Conservation (phyloP, 2,797 vertebrate genomes). For the Cygnus olor region DNA sequence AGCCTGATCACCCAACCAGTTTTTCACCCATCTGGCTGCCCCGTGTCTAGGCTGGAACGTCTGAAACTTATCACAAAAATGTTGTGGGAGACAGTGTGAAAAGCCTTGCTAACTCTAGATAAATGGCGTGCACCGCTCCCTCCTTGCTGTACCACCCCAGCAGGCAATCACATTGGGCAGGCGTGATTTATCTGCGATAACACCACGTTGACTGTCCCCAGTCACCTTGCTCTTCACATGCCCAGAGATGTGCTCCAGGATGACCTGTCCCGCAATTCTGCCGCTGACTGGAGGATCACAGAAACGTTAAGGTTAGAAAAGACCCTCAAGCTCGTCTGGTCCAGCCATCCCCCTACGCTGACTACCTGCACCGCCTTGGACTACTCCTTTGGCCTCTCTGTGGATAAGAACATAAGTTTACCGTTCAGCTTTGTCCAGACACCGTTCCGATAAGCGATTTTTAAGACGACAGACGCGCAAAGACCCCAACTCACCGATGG, state of each 20-base stretch:
- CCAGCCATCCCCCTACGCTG: too few relatives aligned
- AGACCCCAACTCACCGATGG: constrained; percentile 84
- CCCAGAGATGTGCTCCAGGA: accelerated
- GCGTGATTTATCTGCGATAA: too few relatives aligned
- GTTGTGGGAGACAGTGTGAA: not conserved
- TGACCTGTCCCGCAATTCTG: not conserved
- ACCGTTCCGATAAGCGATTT: accelerated
- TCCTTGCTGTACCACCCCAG: not conserved
- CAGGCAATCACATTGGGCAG: not conserved
- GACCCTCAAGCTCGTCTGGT: too few relatives aligned
- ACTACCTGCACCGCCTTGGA: accelerated
- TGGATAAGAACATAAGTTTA: accelerated
- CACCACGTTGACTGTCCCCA: not conserved
- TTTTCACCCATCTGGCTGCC: not conserved
- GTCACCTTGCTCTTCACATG: accelerated
- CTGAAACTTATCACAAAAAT: not conserved
- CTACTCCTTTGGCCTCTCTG: accelerated
- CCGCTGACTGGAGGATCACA: too few relatives aligned
- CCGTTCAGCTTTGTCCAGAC: too few relatives aligned
- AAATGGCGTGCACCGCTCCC: not conserved
- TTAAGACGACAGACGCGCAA: accelerated
- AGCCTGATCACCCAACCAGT: not conserved
- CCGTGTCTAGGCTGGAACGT: not conserved
- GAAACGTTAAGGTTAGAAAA: too few relatives aligned
- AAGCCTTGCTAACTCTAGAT: not conserved